Evolutionary conservation across 2,797 vertebrate genomes (phyloP).

Genomic region (Acomys russatus): DNA sequence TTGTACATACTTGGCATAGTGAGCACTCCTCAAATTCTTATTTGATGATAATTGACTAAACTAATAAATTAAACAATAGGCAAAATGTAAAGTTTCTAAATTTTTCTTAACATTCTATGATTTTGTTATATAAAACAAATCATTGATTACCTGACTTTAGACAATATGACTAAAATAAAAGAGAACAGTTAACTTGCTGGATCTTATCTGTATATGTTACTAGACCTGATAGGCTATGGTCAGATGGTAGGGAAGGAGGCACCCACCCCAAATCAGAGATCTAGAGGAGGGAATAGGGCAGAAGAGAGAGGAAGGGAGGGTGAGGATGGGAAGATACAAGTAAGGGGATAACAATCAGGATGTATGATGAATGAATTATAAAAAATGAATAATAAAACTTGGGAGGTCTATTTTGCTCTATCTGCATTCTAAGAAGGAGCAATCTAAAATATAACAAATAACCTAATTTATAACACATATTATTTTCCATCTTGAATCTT

Average conservation of each 20-base stretch:
- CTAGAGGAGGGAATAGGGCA: too few species aligned
- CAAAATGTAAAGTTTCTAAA: background rate
- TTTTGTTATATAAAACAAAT: background rate
- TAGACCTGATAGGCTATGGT: background rate
- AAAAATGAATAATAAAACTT: background rate
- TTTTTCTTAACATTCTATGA: background rate
- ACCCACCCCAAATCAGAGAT: too few species aligned
- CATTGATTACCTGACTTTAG: background rate
- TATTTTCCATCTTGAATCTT: constrained; percentile 21
- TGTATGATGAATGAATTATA: too few species aligned
- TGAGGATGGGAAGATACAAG: too few species aligned
- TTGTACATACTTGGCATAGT: background rate
- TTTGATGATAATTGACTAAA: constrained; percentile 22
- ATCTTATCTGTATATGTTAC: background rate
- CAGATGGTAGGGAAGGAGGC: too few species aligned
- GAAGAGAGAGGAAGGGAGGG: too few species aligned
- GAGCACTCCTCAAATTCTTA: background rate
- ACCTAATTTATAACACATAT: constrained; percentile 37
- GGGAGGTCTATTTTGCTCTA: constrained; percentile 54
- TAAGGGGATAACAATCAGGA: too few species aligned
- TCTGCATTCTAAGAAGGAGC: constrained; percentile 32
- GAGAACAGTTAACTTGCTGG: background rate
- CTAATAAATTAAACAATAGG: background rate
- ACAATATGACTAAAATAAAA: background rate
- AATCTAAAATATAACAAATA: constrained; percentile 48